phyloP scores from a whole-genome alignment of 2,888 invertebrate genomes.

The Eilema depressum region DNA sequence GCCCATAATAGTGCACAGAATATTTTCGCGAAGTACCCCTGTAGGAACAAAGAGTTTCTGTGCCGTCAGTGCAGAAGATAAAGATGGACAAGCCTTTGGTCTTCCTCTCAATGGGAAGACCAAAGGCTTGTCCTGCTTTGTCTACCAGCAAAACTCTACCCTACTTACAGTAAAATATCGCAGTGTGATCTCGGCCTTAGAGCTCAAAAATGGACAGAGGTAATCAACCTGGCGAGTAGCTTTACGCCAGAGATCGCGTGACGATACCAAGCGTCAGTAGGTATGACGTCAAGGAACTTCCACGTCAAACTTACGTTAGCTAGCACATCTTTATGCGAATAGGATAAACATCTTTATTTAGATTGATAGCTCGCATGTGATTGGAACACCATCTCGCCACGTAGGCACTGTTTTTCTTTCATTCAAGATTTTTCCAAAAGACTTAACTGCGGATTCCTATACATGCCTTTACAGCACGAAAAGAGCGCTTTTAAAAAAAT shows the following conservation, averaged over 20 bases:
- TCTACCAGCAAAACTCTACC: no score
- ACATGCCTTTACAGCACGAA: background rate
- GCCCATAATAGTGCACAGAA: no score
- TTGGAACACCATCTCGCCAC: constrained; percentile 1
- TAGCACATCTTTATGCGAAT: constrained; percentile 11
- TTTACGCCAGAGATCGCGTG: constrained; percentile 11
- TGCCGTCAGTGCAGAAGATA: no score
- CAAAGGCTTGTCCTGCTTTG: no score
- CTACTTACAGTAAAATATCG: background rate
- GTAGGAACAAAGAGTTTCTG: no score
- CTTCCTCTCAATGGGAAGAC: no score
- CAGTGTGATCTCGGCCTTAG: background rate
- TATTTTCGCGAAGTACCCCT: no score
- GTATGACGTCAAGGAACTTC: constrained; percentile 21
- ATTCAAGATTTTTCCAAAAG: background rate
- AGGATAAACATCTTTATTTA: constrained; percentile 11
- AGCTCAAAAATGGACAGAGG: constrained; percentile 1
- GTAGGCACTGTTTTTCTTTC: background rate
- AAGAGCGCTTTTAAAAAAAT: background rate
- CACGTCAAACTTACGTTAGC: constrained; percentile 15
- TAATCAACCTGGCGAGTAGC: constrained; percentile 6
- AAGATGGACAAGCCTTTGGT: no score
- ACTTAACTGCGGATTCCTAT: background rate
- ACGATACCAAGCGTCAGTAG: constrained; percentile 10
- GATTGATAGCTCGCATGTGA: constrained; percentile 8